Evolutionary conservation across 2,888 invertebrate species (phyloP), one percentile per base, ranked within the genome.

Genomic region (Pseudanteris insignis): DNA sequence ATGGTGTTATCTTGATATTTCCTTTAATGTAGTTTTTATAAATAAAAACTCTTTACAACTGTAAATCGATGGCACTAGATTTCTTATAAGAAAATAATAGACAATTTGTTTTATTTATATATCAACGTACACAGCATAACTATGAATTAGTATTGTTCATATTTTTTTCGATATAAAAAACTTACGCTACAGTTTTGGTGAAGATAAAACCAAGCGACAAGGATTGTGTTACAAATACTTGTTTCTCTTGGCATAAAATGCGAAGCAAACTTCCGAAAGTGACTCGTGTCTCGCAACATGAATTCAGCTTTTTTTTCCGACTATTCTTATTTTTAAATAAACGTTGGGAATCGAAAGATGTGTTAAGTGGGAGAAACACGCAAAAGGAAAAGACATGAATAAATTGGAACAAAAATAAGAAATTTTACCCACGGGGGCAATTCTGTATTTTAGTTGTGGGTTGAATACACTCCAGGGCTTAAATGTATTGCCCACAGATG

Each of bases 341-440:
- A 37, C 37, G 43, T n/a, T 43, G n/a, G 33, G 34, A 33, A 50
- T 40, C 40, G 13, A 25, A 37, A 28, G 32, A 34, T 28, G 38
- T 28, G 24, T 33, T 28, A 29, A 30, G 9, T 41, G 26, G 13
- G 33, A 15, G 4, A 1, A 10, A 21, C n/a, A 26, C 6, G 15
- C 6, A n/a, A n/a, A n/a, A n/a, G n/a, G 15, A 33, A 36, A 34
- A 37, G 24, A 25, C 41, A 38, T 15, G 24, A 44, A 51, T 38
- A 33, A 38, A 26, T 15, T 24, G 48, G 24, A 41, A 25, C 25
- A 34, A 51, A 47, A 37, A 58, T 51, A 53, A 43, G 61, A 69
- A 69, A 68, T 65, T 66, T 67, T 44, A 55, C 72, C 64, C 67
- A 54, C 58, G 69, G 70, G 70, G 67, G 61, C 70, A 72, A 72